phyloP scores from a whole-genome alignment of 2,113 vertebrate genomes.

The Hyaena hyaena region DNA sequence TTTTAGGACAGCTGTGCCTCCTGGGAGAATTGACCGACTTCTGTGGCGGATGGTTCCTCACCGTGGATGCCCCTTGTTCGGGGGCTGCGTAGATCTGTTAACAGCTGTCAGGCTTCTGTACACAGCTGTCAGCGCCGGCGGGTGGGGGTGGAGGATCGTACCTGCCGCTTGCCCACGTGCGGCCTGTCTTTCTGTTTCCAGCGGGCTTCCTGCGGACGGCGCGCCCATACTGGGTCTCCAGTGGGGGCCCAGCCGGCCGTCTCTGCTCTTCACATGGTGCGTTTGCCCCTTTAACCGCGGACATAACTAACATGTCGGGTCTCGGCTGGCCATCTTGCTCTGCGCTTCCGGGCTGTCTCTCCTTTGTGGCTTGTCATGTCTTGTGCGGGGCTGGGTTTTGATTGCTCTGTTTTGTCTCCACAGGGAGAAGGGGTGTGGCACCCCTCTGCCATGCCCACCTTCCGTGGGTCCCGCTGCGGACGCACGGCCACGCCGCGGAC shows the following conservation, averaged over 20 bases:
- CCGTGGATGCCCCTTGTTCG: neutral
- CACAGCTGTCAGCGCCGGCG: no score
- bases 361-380: neutral
- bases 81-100: neutral
- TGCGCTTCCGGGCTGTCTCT: neutral
- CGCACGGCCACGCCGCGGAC: neutral
- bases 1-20: neutral
- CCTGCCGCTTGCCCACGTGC: neutral
- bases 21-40: neutral
- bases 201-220: neutral
- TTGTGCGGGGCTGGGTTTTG: neutral
- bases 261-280: neutral
- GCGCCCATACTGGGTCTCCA: neutral
- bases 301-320: accelerated
- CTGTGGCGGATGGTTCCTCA: accelerated
- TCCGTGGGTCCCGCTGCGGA: neutral
- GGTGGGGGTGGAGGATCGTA: no score
- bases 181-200: neutral
- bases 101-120: accelerated
- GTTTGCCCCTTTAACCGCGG: neutral
- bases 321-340: accelerated
- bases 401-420: neutral
- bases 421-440: accelerated
- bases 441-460: accelerated
- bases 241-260: neutral